Conservation (phyloP, 2,113 vertebrate species). For the Toxotes chatareus region DNA sequence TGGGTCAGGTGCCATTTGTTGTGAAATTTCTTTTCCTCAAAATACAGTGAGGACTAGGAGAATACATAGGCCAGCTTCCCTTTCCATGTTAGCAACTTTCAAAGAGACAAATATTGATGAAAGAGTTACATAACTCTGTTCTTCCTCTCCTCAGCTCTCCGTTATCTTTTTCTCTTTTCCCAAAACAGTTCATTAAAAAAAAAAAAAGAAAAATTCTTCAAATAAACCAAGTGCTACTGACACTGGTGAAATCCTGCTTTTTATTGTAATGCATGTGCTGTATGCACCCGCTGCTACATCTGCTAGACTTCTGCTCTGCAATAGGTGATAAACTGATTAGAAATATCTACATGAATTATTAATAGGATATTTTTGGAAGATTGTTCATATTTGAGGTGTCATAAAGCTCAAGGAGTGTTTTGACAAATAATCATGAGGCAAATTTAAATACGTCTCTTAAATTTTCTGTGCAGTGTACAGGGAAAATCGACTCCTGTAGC, state of each 20-base stretch:
- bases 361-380: slow-evolving; percentile 53
- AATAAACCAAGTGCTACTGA: slow-evolving; percentile 34
- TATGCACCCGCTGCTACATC: slow-evolving; percentile 44
- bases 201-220: slow-evolving; percentile 47
- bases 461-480: slow-evolving; percentile 2
- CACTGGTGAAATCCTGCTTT: slow-evolving; percentile 28
- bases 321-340: slow-evolving; percentile 57
- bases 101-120: slow-evolving; percentile 56
- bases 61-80: slow-evolving; percentile 23
- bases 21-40: slow-evolving; percentile 28
- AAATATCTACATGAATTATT: slow-evolving; percentile 69
- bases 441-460: slow-evolving; percentile 38
- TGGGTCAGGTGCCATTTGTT: slow-evolving; percentile 25
- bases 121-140: slow-evolving; percentile 36
- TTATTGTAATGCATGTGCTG: slow-evolving; percentile 44
- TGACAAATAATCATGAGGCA: slow-evolving; percentile 44
- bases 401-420: slow-evolving; percentile 37
- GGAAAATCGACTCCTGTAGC: not conserved
- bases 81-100: slow-evolving; percentile 37
- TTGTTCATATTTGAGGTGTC: slow-evolving; percentile 51
- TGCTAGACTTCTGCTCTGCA: slow-evolving; percentile 33
- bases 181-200: slow-evolving; percentile 72
- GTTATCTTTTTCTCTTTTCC: slow-evolving; percentile 51
- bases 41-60: slow-evolving; percentile 7
- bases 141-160: slow-evolving; percentile 22